Base-by-base conservation (phyloP, 2,888 invertebrate species). In the Blastobasis adustella region DNA sequence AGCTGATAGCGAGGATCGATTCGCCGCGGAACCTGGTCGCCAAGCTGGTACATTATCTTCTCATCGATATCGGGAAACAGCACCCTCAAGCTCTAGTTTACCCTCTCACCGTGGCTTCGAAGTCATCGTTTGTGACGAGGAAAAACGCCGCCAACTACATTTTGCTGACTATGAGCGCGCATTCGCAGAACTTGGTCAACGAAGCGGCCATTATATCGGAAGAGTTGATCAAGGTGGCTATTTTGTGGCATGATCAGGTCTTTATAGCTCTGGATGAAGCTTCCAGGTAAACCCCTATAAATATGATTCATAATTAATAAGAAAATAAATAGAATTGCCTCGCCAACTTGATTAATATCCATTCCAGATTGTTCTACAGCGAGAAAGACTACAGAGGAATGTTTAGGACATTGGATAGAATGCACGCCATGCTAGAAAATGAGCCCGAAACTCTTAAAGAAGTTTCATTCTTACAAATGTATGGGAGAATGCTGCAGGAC, bases 21-120 rank as follows among this genome's bases (percentile, higher is more conserved):
- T 98, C 98, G 0, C 95, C 96, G 0, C 90, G 97, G 23, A 93
- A 93, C 58, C 85, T 97, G 51, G 98, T 99, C 0, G 95, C 96
- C 0, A 93, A 96, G 56, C 89, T 98, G 23, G 98, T 99, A 50
- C 96, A 98, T 72, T 95, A 97, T 72, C 88, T 99, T 37, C 89
- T 99, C 5, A 96, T 97, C 60, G 99, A 99, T 69, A 98, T 99
- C 62, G 98, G 99, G 23, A 98, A 98, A 76, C 93, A 95, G 50
- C 98, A 99, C 84, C 99, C 99, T 0, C 97, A 99, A 86, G 98
- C 99, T 0, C 82, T 99, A 55, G 98, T 99, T 5, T 99, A 99
- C 79, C 98, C 99, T 0, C 82, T 99, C 54, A 99, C 98, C 0
- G 99, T 99, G 0, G 98, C 99, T 0, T 96, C 97, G 0, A 99